Conservation (phyloP, 1,140 invertebrate genomes). For the Acromyrmex heyeri region DNA sequence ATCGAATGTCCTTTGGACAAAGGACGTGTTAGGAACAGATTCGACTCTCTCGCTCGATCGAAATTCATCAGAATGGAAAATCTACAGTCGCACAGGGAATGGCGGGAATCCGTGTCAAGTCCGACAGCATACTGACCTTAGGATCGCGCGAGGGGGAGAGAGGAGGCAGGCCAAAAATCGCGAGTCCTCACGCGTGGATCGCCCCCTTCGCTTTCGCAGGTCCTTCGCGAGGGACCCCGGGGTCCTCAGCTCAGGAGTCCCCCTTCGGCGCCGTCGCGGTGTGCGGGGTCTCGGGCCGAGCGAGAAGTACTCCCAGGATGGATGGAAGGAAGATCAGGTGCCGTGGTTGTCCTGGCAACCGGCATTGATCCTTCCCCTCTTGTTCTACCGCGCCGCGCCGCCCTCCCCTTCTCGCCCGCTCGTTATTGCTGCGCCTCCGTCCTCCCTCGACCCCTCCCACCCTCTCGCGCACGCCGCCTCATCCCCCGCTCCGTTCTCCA, state of each 20-base stretch:
- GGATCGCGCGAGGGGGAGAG: neutral
- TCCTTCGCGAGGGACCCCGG: conserved; percentile 20
- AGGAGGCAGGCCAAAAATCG: neutral
- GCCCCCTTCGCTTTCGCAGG: neutral
- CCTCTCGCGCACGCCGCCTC: conserved; percentile 3
- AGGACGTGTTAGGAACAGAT: no score
- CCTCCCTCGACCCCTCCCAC: conserved; percentile 7
- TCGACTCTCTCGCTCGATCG: no score
- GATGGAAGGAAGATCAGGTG: conserved; percentile 84
- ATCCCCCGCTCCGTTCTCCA: conserved; percentile 9
- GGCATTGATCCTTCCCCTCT: conserved; percentile 85
- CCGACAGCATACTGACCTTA: neutral
- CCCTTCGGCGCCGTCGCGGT: neutral
- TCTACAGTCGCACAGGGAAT: neutral
- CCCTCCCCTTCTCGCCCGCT: conserved; percentile 60
- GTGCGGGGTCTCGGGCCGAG: conserved; percentile 71
- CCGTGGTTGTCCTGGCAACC: conserved; percentile 85
- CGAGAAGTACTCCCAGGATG: conserved; percentile 79
- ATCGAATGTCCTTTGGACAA: no score
- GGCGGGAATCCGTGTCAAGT: neutral
- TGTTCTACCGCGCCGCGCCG: conserved; percentile 70
- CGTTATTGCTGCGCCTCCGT: conserved; percentile 63
- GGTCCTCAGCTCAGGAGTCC: conserved; percentile 13
- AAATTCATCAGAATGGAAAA: neutral
- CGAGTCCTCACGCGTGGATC: neutral